Evolutionary conservation across 2,888 invertebrate species (phyloP).

Genomic region (Latrodectus elegans): DNA sequence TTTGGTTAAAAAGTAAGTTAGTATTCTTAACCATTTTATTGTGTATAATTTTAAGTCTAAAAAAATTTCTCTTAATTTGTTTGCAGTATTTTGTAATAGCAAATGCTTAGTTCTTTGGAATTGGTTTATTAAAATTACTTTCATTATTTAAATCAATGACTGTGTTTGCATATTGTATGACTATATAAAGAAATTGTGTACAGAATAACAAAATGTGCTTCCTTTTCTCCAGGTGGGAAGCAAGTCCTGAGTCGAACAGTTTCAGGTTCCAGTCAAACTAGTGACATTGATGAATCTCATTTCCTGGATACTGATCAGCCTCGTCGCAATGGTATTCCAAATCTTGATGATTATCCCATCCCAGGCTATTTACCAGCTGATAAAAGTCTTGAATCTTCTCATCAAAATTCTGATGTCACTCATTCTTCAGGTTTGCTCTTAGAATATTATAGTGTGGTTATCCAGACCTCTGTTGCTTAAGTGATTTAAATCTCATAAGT

Average conservation of each 20-base stretch:
- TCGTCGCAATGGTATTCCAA: conserved; percentile 35
- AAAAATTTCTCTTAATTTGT: not conserved
- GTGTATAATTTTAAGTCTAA: not conserved
- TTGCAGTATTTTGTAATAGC: not conserved
- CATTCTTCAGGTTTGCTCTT: conserved; percentile 58
- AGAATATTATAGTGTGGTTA: too few relatives aligned
- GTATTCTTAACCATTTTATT: too few relatives aligned
- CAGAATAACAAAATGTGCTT: too few relatives aligned
- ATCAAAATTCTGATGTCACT: conserved; percentile 62
- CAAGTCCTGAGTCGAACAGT: conserved; percentile 57
- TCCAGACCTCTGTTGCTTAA: too few relatives aligned
- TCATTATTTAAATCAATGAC: not conserved
- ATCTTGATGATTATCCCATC: conserved; percentile 57
- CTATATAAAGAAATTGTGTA: too few relatives aligned
- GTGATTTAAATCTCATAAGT: too few relatives aligned
- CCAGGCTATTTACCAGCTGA: conserved; percentile 55
- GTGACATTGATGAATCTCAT: conserved; percentile 58
- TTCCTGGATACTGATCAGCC: conserved; percentile 31
- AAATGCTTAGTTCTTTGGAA: not conserved
- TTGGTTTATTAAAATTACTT: not conserved
- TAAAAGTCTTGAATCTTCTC: conserved; percentile 53
- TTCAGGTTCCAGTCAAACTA: conserved; percentile 60
- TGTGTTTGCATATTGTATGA: too few relatives aligned
- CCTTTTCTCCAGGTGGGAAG: conserved; percentile 34
- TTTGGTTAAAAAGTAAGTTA: too few relatives aligned